Evolutionary conservation across 1,140 invertebrate species (phyloP), one percentile per base, ranked within the genome.

Genomic region (Eupristina koningsbergeri): DNA sequence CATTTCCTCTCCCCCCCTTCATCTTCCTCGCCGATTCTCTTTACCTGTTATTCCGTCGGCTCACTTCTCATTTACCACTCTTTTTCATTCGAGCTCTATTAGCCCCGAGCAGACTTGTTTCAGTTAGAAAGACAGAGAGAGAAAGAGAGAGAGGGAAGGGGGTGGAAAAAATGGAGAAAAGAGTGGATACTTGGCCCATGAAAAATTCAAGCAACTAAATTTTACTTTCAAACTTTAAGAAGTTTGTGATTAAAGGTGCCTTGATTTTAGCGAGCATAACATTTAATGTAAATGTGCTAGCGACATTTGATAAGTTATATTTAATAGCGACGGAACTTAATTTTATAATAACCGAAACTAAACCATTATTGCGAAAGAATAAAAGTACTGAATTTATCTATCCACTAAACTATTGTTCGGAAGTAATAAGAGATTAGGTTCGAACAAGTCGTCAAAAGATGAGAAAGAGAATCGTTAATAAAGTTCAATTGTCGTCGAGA

Each of bases 381-480:
- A 58, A 22, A 58, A 58, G 22, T 26, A 3, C 22, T 26, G 6
- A 26, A 58, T 58, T 26, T 58, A 58, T 58, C 53, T 26, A 58
- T 26, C 22, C 13, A 26, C 13, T 58, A 19, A 26, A 58, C 22
- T 58, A 58, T 58, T 34, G 36, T 36, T 34, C 64, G 5, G 31
- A 67, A 67, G 13, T 67, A 22, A 75, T 19, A n/a, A 53, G 80
- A 84, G 80, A 85, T 84, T 84, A 84, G 79, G 73, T 74, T 84
- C 36, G 81, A 86, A 76, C 81, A 80, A 64, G 79, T 85, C 83
- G 69, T 85, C 81, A 86, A 83, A 86, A 81, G 79, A 69, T 78
- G 76, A 78, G 85, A 84, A 78, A 64, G 53, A 74, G 78, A 80
- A 76, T 84, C 83, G 84, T 86, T 86, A 84, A 86, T 86, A 84